Base-by-base conservation (phyloP, 2,888 invertebrate species). In the Morpho deidamia region DNA sequence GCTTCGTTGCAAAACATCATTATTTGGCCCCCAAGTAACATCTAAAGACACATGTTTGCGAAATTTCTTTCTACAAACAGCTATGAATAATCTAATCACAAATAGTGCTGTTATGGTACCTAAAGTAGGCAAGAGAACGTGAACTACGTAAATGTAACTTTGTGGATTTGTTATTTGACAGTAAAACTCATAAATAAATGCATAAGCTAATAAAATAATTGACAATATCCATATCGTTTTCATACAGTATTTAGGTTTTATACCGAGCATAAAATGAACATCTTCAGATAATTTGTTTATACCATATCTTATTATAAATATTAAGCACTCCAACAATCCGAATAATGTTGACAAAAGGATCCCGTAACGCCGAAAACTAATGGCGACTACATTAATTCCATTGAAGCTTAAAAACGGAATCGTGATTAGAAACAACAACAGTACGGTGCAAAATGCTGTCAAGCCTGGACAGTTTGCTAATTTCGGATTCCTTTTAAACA, bases 221-320 rank as follows among this genome's bases (percentile, higher is more conserved):
- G 80, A 72, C 2, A 67, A 9, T 0, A 78, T 4, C 83, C 84
- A 88, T 7, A 67, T 60, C 0, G 71, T 11, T 63, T 80, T 84
- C 63, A 86, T 76, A 34, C 55, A 77, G 11, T 56, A 64, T 12
- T 70, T 75, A 1, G 87, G 83, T 33, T 74, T 76, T 7, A 83
- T 68, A 0, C 89, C 90, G 51, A 83, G 73, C 86, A 90, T 88
- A 50, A 90, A 90, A 63, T 89, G 88, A 8, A 89, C 73, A 48
- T 90, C 88, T 69, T 89, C 89, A 0, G 75, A 72, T 65, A 90
- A 86, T 52, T 62, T 78, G 2, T 74, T 71, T 9, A 83, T 38
- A 0, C 90, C 88, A 45, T 90, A 90, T 67, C 78, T 78, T 14
- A 82, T 35, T 1, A 89, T 65, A 47, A 89, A 89, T 1, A 83